phyloP scores from a whole-genome alignment of 2,888 invertebrate species.

The Euclidia mi region DNA sequence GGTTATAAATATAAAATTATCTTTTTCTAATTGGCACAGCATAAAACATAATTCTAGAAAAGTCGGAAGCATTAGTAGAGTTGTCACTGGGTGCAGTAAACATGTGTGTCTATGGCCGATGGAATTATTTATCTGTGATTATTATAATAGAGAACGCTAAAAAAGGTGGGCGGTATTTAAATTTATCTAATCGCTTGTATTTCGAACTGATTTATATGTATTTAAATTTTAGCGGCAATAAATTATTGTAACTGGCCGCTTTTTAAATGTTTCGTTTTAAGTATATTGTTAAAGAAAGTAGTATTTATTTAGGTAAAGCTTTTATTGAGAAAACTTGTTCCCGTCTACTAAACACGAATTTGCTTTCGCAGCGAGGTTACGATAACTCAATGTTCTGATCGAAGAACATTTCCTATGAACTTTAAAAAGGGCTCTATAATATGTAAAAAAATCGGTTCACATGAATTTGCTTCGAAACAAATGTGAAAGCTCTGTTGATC shows the following conservation, averaged over 20 bases:
- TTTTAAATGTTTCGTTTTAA: slow-evolving; percentile 10
- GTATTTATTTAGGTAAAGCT: not conserved
- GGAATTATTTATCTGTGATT: slow-evolving; percentile 24
- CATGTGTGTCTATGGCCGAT: slow-evolving; percentile 10
- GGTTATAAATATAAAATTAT: slow-evolving; percentile 10
- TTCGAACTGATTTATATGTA: slow-evolving; percentile 52
- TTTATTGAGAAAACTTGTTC: too few relatives aligned
- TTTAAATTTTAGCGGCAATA: slow-evolving; percentile 33
- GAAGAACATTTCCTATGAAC: too few relatives aligned
- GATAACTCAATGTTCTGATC: too few relatives aligned
- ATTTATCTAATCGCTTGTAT: slow-evolving; percentile 53
- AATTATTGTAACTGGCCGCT: slow-evolving; percentile 11
- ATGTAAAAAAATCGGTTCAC: too few relatives aligned
- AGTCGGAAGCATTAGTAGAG: slow-evolving; percentile 22
- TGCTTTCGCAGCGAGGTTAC: too few relatives aligned
- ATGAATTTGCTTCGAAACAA: too few relatives aligned
- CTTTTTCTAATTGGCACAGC: slow-evolving; percentile 9
- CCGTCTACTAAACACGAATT: too few relatives aligned
- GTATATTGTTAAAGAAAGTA: slow-evolving; percentile 21
- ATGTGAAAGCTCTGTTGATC: too few relatives aligned
- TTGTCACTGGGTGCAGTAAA: slow-evolving; percentile 21
- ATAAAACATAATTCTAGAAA: slow-evolving; percentile 19
- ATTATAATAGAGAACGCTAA: slow-evolving; percentile 44
- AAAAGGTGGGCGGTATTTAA: slow-evolving; percentile 51
- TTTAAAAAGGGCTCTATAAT: too few relatives aligned